Evolutionary conservation across 53 echinoderm and acorn worm species (phyloP).

Genomic region (Holothuria scabra): DNA sequence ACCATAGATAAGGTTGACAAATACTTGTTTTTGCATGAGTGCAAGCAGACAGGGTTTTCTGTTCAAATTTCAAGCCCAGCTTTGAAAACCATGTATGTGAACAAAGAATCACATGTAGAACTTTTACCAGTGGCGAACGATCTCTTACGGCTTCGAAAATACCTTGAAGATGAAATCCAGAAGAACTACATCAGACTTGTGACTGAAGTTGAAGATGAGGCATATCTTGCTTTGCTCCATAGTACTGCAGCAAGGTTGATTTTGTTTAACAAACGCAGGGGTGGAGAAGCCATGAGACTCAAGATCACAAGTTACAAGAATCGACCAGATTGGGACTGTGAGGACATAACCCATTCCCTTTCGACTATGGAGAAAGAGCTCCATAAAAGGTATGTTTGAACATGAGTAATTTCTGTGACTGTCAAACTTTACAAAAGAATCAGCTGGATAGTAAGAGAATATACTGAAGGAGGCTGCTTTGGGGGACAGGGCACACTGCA

Average conservation of each 20-base stretch:
- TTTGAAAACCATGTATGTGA: conserved; percentile 1
- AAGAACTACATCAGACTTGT: neutral
- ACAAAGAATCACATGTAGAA: neutral
- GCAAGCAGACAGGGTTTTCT: conserved; percentile 14
- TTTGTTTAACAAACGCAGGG: neutral
- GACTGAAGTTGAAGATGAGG: neutral
- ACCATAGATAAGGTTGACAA: neutral
- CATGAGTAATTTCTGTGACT: no score
- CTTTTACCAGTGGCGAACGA: neutral
- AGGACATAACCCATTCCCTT: neutral
- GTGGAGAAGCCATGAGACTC: conserved; percentile 3
- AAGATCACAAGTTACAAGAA: neutral
- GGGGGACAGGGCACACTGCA: no score
- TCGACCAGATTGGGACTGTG: neutral
- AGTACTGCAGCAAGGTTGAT: neutral
- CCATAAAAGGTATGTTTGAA: neutral
- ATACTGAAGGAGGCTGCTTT: no score
- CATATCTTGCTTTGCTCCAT: neutral
- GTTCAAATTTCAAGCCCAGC: neutral
- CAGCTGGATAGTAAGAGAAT: no score
- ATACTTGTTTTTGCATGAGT: neutral
- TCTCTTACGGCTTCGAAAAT: neutral
- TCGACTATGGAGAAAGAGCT: conserved; percentile 9
- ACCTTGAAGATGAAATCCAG: neutral
- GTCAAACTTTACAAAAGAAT: no score